phyloP scores from a whole-genome alignment of 2,797 vertebrate species.

The Scyliorhinus canicula region DNA sequence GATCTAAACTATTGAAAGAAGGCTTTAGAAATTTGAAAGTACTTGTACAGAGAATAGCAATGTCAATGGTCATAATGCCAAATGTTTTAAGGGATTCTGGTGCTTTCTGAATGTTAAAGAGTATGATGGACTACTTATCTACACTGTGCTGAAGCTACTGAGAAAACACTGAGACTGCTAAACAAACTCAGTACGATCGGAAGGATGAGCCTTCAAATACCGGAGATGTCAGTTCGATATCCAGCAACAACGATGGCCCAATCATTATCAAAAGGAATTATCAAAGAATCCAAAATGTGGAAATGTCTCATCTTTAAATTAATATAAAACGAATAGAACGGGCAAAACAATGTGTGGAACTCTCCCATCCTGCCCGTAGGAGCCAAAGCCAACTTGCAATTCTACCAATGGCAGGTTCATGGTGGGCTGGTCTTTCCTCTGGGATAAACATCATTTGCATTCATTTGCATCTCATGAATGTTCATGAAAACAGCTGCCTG shows the following conservation, averaged over 20 bases:
- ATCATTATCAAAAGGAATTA: background rate
- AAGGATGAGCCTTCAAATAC: too few species aligned
- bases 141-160: background rate
- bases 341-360: too few species aligned
- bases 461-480: too few species aligned
- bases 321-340: background rate
- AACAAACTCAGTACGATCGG: background rate
- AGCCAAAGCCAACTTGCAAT: too few species aligned
- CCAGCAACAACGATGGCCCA: background rate
- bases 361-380: too few species aligned
- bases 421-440: too few species aligned
- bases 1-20: background rate
- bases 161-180: background rate
- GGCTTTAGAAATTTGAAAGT: background rate
- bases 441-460: too few species aligned
- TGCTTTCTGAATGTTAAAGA: background rate
- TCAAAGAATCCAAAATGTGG: background rate
- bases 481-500: too few species aligned
- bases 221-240: background rate
- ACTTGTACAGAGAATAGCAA: background rate
- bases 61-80: background rate
- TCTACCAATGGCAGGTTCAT: too few species aligned
- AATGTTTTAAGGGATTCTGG: background rate
- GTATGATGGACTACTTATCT: background rate
- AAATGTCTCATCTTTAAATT: background rate